These are phyloP conservation scores for Motacilla tschutschensis DNA, from an alignment of 2,113 vertebrate genomes.

Conservation along the genomic window DNA sequence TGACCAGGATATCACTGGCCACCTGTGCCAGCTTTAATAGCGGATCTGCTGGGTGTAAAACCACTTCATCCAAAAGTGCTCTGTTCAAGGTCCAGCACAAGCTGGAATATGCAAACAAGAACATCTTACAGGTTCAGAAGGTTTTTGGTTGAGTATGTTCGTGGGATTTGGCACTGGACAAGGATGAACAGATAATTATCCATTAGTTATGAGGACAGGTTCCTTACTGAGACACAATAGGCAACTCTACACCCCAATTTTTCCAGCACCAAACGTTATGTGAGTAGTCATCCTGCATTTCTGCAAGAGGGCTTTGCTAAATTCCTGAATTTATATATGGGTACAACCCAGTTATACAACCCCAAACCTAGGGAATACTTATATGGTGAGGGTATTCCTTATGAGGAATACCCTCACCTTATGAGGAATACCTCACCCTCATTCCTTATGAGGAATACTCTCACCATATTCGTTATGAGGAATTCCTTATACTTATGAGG, in stretches of 20 bases:
- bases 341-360: background rate
- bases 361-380: background rate
- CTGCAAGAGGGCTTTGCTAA: background rate
- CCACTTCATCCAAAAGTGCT: background rate
- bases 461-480: too few relatives aligned
- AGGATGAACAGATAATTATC: background rate
- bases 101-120: background rate
- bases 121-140: background rate
- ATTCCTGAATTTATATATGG: background rate
- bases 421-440: too few relatives aligned
- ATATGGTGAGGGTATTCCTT: too few relatives aligned
- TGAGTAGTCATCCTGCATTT: background rate
- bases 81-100: background rate
- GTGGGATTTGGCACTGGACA: background rate
- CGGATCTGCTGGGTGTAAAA: background rate
- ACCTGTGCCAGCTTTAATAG: fast-evolving
- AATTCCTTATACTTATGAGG: too few relatives aligned
- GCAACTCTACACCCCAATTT: fast-evolving
- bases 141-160: background rate
- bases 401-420: too few relatives aligned
- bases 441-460: too few relatives aligned
- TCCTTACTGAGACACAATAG: background rate
- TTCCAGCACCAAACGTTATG: background rate
- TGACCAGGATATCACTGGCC: background rate
- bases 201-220: background rate